Evolutionary conservation across 2,888 invertebrate species (phyloP).

Genomic region (Zootermopsis nevadensis): DNA sequence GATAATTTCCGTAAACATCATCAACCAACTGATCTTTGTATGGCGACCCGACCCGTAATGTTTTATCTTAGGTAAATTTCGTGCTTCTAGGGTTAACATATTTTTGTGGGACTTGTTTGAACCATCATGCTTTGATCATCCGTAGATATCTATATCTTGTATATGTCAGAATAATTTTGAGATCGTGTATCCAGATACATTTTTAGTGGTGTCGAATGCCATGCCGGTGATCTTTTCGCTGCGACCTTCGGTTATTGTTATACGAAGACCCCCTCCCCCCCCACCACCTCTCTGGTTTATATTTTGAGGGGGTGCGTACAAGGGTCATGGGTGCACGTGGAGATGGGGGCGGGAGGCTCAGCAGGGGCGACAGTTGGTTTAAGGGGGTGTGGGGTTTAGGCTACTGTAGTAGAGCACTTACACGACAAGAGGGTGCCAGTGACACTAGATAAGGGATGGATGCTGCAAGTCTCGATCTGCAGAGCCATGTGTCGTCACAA

Average conservation of each 20-base stretch:
- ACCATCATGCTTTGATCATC: too few relatives aligned
- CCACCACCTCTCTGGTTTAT: not conserved
- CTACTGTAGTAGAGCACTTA: conserved; percentile 12
- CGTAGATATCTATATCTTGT: too few relatives aligned
- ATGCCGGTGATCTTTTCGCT: not conserved
- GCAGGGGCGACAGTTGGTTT: conserved; percentile 1
- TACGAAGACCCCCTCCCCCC: not conserved
- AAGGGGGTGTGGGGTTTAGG: not conserved
- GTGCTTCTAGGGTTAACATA: too few relatives aligned
- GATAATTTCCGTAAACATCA: too few relatives aligned
- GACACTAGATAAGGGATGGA: conserved; percentile 21
- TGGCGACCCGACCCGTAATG: too few relatives aligned
- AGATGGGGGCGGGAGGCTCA: not conserved
- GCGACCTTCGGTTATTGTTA: not conserved
- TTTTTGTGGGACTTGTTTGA: too few relatives aligned
- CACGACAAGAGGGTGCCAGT: conserved; percentile 33
- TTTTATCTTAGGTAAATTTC: too few relatives aligned
- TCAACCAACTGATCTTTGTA: too few relatives aligned
- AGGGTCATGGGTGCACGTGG: not conserved
- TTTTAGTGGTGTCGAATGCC: not conserved
- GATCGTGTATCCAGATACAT: too few relatives aligned
- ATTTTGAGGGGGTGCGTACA: not conserved
- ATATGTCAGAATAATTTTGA: too few relatives aligned
- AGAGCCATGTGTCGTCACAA: not conserved
- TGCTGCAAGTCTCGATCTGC: not conserved